Percentiles rank a stretch among this genome's conserved stretches.
phyloP scores from a whole-genome alignment of 2,888 invertebrate species.

The Peribatodes rhomboidaria region DNA sequence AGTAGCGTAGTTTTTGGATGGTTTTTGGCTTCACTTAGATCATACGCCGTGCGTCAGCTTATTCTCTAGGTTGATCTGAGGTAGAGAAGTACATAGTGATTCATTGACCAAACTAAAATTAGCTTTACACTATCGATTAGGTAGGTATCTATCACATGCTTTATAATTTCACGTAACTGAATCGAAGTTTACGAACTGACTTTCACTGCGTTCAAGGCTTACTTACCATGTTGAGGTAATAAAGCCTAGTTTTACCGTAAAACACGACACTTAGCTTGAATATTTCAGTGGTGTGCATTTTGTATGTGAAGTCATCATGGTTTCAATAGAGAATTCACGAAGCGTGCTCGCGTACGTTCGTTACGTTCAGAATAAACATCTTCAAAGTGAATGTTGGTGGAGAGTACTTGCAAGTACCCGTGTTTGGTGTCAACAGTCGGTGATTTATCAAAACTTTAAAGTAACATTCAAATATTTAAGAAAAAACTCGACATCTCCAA shows the following conservation, averaged over 20 bases:
- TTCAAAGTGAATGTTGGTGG: slow-evolving; percentile 22
- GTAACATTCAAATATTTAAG: too few species aligned
- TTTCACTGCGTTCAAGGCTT: slow-evolving; percentile 51
- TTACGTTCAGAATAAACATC: slow-evolving; percentile 33
- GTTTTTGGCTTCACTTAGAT: too few species aligned
- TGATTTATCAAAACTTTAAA: neutral
- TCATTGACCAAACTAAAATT: too few species aligned
- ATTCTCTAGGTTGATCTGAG: too few species aligned
- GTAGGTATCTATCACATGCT: too few species aligned
- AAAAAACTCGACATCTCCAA: too few species aligned
- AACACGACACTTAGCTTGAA: slow-evolving; percentile 54
- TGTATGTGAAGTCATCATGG: slow-evolving; percentile 44
- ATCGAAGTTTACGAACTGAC: slow-evolving; percentile 13
- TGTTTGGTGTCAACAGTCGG: neutral
- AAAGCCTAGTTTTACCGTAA: slow-evolving; percentile 68
- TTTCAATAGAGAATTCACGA: slow-evolving; percentile 40
- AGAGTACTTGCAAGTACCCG: neutral
- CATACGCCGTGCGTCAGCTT: too few species aligned
- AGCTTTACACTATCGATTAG: too few species aligned
- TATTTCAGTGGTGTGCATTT: slow-evolving; percentile 46
- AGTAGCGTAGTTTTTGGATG: too few species aligned
- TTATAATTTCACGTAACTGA: too few species aligned
- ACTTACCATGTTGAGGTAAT: slow-evolving; percentile 63
- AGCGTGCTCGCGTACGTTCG: slow-evolving; percentile 36
- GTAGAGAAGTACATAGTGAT: too few species aligned